Percentiles rank a stretch among this genome's conserved stretches.
Evolutionary conservation across 2,113 vertebrate species (phyloP).

Genomic region (Daboia siamensis): DNA sequence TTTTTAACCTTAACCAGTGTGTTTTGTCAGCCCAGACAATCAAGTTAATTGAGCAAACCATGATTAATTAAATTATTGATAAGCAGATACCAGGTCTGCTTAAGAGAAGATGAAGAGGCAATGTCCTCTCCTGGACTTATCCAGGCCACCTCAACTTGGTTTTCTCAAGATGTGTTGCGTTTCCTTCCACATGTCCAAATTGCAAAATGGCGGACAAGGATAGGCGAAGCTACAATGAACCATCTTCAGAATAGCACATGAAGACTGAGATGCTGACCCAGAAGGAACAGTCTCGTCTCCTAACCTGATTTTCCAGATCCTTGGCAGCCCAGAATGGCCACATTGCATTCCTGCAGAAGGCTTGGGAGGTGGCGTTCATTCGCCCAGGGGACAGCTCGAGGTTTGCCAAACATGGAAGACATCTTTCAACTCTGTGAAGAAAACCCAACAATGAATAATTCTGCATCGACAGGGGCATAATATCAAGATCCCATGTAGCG

Average conservation of each 20-base stretch:
- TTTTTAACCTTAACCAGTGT: background rate
- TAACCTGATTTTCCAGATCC: constrained; percentile 88
- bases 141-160: background rate
- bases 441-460: background rate
- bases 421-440: constrained; percentile 59
- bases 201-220: background rate
- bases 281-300: constrained; percentile 1
- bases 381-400: constrained; percentile 54
- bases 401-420: constrained; percentile 85
- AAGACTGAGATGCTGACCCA: background rate
- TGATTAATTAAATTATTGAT: background rate
- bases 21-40: background rate
- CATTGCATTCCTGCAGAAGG: constrained; percentile 72
- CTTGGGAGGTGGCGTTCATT: constrained; percentile 61
- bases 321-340: constrained; percentile 82
- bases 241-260: background rate
- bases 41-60: background rate
- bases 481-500: background rate
- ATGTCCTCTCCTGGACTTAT: background rate
- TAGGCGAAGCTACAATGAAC: background rate
- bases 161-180: background rate
- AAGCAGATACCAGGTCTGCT: background rate
- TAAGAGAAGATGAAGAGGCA: background rate
- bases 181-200: background rate
- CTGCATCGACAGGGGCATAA: background rate